A percentile compares a stretch with the other conserved stretches of the same genome.
Conservation (phyloP, 64 coral and sea anemone species). For the Trachythela sp. region DNA sequence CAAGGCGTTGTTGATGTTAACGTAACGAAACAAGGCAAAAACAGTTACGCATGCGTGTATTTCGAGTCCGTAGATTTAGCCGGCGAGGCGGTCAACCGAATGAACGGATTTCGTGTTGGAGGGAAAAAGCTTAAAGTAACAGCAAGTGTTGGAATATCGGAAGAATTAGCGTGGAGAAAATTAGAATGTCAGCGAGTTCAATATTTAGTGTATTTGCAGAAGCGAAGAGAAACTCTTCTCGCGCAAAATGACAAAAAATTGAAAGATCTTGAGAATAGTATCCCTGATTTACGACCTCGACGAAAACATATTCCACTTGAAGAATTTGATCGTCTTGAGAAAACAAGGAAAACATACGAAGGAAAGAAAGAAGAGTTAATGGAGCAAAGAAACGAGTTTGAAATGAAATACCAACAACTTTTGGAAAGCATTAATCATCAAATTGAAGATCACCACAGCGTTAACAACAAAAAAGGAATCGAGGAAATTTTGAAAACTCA, state of each 20-base stretch:
- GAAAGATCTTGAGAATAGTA: background rate
- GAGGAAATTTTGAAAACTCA: background rate
- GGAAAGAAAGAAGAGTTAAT: background rate
- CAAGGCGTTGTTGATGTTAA: background rate
- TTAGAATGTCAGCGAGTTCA: background rate
- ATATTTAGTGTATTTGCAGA: background rate
- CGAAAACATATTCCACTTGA: background rate
- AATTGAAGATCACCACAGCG: background rate
- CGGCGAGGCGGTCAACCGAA: background rate
- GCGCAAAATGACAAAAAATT: background rate
- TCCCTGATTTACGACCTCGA: background rate
- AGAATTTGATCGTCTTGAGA: background rate
- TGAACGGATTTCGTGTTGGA: background rate
- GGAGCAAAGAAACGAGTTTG: background rate
- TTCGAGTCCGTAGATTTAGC: background rate
- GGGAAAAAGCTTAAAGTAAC: background rate
- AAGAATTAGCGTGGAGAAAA: background rate
- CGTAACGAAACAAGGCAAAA: background rate
- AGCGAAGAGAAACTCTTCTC: background rate
- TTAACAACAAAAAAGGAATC: background rate
- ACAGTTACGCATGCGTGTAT: background rate
- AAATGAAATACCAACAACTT: background rate
- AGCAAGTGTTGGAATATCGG: background rate
- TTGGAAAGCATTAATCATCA: background rate
- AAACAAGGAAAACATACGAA: background rate